These are phyloP conservation scores for Peromyscus maniculatus DNA, from an alignment of 2,113 vertebrate species.

Conservation along the genomic window DNA sequence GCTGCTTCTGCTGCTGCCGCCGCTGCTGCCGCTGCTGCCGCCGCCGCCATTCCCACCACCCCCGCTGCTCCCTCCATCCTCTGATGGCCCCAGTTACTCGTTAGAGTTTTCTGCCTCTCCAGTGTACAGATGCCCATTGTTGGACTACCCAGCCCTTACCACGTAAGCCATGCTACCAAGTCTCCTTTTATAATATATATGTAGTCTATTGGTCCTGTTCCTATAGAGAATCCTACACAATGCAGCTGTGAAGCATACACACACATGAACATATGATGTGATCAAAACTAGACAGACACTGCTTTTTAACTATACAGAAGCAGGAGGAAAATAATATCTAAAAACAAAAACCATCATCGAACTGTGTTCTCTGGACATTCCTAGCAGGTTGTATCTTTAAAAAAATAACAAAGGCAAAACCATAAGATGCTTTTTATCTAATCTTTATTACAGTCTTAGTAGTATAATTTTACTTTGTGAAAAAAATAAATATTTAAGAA, in stretches of 20 bases:
- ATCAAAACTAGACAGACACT: background rate
- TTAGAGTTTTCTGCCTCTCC: background rate
- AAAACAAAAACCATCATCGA: background rate
- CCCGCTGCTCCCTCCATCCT: background rate
- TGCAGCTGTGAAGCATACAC: background rate
- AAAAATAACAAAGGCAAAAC: background rate
- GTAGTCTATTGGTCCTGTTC: background rate
- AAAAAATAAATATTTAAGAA: conserved; percentile 22
- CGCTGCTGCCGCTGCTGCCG: background rate
- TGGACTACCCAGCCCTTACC: background rate
- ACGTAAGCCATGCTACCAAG: background rate
- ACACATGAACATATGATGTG: too few relatives aligned
- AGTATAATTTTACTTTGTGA: background rate
- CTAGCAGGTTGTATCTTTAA: background rate
- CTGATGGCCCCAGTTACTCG: background rate
- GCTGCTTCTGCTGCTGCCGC: too few relatives aligned
- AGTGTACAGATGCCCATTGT: background rate
- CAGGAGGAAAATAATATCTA: background rate
- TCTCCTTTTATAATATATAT: background rate
- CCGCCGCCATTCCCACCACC: too few relatives aligned
- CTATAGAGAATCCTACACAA: background rate
- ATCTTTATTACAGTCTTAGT: background rate
- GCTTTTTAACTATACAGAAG: background rate
- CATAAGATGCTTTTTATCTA: background rate
- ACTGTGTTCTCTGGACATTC: background rate